Percentiles rank a stretch among this genome's conserved stretches.
phyloP scores from a whole-genome alignment of 2,888 invertebrate genomes.

The Cetonia aurata region DNA sequence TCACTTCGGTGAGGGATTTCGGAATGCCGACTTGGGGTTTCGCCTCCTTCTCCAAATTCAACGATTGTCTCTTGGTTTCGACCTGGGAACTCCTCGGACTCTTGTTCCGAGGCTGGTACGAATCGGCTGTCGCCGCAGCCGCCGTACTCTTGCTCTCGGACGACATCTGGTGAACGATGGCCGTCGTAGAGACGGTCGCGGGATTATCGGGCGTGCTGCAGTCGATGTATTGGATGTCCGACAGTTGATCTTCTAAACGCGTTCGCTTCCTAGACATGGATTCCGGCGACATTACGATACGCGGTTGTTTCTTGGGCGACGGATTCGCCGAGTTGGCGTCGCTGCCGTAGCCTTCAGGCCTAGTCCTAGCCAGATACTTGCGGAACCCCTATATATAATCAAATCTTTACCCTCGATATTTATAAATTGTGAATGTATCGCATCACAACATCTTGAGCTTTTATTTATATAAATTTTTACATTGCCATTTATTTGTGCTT shows the following conservation, averaged over 20 bases:
- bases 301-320: constrained; percentile 73
- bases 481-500: too few relatives aligned
- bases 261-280: constrained; percentile 72
- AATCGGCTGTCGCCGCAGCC: constrained; percentile 50
- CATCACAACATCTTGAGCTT: too few relatives aligned
- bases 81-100: constrained; percentile 62
- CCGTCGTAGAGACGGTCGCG: constrained; percentile 60
- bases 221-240: constrained; percentile 85
- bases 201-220: constrained; percentile 79
- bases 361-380: constrained; percentile 67
- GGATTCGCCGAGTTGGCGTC: constrained; percentile 71
- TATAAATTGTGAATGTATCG: too few relatives aligned
- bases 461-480: too few relatives aligned
- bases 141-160: constrained; percentile 29
- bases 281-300: constrained; percentile 69
- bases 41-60: constrained; percentile 58
- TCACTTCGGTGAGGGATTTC: constrained; percentile 63
- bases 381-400: constrained; percentile 63
- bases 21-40: constrained; percentile 51
- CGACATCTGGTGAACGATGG: constrained; percentile 60
- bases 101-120: constrained; percentile 64
- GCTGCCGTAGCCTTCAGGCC: constrained; percentile 71
- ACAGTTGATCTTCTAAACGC: constrained; percentile 82
- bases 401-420: too few relatives aligned
- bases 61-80: constrained; percentile 60